phyloP scores from a whole-genome alignment of 2,888 invertebrate species.

The Morpho helenor region DNA sequence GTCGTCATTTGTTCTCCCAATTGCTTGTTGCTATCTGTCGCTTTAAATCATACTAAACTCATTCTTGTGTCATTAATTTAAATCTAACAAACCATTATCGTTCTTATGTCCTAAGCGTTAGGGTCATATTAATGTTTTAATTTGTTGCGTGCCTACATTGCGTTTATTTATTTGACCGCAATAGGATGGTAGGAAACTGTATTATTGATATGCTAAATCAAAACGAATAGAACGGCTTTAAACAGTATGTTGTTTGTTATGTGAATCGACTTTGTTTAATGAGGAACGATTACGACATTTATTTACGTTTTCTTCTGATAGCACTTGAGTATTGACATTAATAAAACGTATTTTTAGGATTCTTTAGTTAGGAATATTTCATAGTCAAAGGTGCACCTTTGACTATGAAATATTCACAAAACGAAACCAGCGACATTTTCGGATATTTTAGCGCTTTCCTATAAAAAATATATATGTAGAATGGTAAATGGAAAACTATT shows the following conservation, averaged over 20 bases:
- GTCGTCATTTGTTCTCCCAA: slow-evolving; percentile 18
- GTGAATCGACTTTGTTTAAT: no score
- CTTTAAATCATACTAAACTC: slow-evolving; percentile 46
- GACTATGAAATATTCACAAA: no score
- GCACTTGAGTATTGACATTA: no score
- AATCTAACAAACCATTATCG: slow-evolving; percentile 1
- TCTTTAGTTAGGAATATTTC: no score
- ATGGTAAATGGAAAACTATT: no score
- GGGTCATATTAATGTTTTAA: slow-evolving; percentile 9
- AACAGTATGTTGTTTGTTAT: background rate
- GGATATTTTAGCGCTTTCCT: no score
- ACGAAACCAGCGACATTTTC: no score
- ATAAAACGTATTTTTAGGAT: no score
- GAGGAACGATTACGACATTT: no score
- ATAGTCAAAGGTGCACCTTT: no score
- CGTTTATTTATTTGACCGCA: slow-evolving; percentile 30
- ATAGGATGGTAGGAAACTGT: slow-evolving; percentile 22
- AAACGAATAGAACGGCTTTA: background rate
- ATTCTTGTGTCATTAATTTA: slow-evolving; percentile 28
- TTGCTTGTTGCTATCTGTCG: slow-evolving; percentile 39
- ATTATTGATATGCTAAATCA: slow-evolving; percentile 5
- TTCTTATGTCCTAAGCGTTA: slow-evolving; percentile 8
- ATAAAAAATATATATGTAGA: no score
- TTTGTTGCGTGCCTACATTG: slow-evolving; percentile 11
- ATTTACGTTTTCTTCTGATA: no score